These are phyloP conservation scores for Mustela nigripes DNA, from an alignment of 2,113 vertebrate species.

Conservation along the genomic window DNA sequence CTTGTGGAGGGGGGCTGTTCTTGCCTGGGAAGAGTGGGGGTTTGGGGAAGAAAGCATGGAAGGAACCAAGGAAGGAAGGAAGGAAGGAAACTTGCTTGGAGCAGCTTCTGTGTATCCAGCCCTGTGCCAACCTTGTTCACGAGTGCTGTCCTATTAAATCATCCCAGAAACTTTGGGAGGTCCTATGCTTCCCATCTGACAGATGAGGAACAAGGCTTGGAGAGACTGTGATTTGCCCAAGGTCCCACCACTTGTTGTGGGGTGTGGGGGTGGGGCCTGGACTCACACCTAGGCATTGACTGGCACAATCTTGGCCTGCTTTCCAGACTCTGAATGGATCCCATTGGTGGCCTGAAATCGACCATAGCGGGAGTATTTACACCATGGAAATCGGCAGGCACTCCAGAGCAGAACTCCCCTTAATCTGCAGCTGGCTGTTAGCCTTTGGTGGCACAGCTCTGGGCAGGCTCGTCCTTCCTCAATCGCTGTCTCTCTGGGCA, in stretches of 20 bases:
- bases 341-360: not conserved
- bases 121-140: not conserved
- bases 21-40: not conserved
- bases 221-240: not conserved
- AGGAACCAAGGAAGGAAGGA: no score
- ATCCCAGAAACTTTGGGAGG: not conserved
- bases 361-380: not conserved
- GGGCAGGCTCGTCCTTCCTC: not conserved
- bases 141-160: not conserved
- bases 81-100: no score
- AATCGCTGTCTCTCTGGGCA: fast-evolving
- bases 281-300: not conserved
- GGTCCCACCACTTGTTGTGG: not conserved
- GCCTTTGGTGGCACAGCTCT: fast-evolving
- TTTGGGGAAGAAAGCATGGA: not conserved
- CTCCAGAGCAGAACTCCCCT: not conserved
- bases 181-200: not conserved
- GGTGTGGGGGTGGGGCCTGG: not conserved
- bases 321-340: not conserved
- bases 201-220: not conserved
- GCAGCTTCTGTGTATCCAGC: not conserved
- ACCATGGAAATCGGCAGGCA: fast-evolving
- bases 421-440: not conserved
- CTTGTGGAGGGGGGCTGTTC: not conserved
- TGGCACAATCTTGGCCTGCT: no score